Conservation (phyloP, 2,797 vertebrate genomes). For the Channallabes apus region DNA sequence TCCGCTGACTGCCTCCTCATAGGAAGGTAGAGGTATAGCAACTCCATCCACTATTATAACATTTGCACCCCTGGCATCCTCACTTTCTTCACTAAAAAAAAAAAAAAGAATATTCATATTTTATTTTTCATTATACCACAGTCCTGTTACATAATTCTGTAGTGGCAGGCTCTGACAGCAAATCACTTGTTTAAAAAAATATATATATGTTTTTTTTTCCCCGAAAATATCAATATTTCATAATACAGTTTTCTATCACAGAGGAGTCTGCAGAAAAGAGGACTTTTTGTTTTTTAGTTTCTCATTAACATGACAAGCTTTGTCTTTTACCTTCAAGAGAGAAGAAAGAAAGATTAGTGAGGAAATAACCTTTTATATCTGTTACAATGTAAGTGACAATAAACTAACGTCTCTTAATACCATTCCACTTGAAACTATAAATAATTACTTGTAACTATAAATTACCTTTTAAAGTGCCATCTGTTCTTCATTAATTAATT, state of each 20-base stretch:
- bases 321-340: background rate
- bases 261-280: background rate
- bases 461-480: background rate
- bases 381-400: background rate
- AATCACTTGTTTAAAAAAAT: background rate
- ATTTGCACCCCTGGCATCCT: slow-evolving; percentile 73
- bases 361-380: background rate
- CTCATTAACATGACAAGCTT: background rate
- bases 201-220: background rate
- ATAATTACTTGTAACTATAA: background rate
- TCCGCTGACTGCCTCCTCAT: slow-evolving; percentile 81
- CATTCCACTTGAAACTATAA: too few relatives aligned
- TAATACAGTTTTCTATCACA: background rate
- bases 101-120: background rate
- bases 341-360: background rate
- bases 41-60: slow-evolving; percentile 84
- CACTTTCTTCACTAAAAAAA: slow-evolving; percentile 70
- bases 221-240: background rate
- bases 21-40: slow-evolving; percentile 83
- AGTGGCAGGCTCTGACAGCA: background rate
- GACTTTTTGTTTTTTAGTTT: background rate
- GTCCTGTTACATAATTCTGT: background rate
- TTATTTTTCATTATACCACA: background rate
- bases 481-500: background rate
- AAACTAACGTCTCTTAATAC: background rate